Evolutionary conservation across 37 sponge, comb jelly and placozoan genomes (phyloP), one percentile per base, ranked within the genome.

Genomic region (Ephydatia muelleri): DNA sequence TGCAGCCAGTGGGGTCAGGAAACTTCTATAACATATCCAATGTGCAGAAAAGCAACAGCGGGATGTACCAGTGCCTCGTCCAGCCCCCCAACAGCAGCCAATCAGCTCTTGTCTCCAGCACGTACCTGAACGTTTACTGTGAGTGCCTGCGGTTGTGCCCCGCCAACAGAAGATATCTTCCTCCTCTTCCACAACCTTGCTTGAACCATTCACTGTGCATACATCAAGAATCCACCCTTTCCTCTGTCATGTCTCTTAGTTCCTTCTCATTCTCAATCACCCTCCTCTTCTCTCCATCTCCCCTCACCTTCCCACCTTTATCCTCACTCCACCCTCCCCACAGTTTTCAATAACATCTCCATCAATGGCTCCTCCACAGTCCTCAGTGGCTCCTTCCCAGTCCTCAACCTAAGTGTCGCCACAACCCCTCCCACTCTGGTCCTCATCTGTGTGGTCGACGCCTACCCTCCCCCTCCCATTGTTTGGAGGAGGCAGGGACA

Each of bases 131-230:
- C 16, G 57, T 57, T 57, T 57, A 57, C 19, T 57, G 57, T 57
- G 57, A 57, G 57, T 57, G 19, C 14, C 47, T 70, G 25, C 71
- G 29, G 71, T 30, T 70, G 6, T 70, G 11, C 71, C 12, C n/a
- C 22, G n/a, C n/a, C n/a, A n/a, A n/a, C n/a, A n/a, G n/a, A 70
- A 19, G n/a, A 70, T 9, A 70, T 36, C 34, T 21, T 5, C 74
- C 34, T 5, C 67, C 67, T 66, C 80, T 30, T 67, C 34, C 68
- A 16, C 75, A 76, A 76, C 69, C 84, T 68, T 5, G 5, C 21
- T 65, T 14, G 21, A 65, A 65, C 14, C 21, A 22, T 65, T 14
- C 21, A 65, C 21, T 65, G 21, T 65, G 19, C 66, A 65, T 65
- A 21, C 66, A 22, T 21, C 21, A 14, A 65, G 21, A 21, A 22